Conservation (phyloP, 2,888 invertebrate species). For the Pogonocherus hispidulus region DNA sequence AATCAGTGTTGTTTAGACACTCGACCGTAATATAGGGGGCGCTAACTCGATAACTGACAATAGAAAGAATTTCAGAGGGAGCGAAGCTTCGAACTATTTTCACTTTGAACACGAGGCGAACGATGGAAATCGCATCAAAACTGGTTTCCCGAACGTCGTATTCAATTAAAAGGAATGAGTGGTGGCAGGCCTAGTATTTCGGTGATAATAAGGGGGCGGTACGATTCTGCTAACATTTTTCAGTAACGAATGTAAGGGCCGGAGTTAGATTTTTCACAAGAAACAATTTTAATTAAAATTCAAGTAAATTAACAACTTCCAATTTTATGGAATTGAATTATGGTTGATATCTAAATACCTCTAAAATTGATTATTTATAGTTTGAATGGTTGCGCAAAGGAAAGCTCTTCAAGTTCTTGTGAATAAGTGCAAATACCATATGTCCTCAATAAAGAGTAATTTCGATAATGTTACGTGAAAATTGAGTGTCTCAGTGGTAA, state of each 20-base stretch:
- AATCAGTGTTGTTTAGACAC: constrained; percentile 65
- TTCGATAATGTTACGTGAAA: too few relatives aligned
- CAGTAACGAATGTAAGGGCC: constrained; percentile 56
- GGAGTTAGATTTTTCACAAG: constrained; percentile 37
- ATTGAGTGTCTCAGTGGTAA: too few relatives aligned
- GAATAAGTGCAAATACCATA: too few relatives aligned
- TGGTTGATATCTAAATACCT: too few relatives aligned
- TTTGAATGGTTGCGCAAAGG: too few relatives aligned
- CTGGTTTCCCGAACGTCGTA: constrained; percentile 53
- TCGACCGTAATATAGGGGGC: constrained; percentile 64
- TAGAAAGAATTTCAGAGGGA: constrained; percentile 54
- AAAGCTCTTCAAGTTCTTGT: too few relatives aligned
- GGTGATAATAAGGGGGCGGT: constrained; percentile 63
- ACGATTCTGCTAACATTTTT: constrained; percentile 63
- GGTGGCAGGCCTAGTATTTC: constrained; percentile 62
- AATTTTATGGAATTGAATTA: too few relatives aligned
- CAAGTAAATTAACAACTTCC: too few relatives aligned
- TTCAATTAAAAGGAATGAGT: constrained; percentile 66
- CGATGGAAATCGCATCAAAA: constrained; percentile 46
- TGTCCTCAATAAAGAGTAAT: too few relatives aligned
- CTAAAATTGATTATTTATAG: too few relatives aligned
- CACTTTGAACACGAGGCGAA: neutral
- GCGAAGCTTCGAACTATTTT: constrained; percentile 49
- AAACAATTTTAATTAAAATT: too few relatives aligned
- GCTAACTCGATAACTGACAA: constrained; percentile 63